A percentile compares a stretch with the other conserved stretches of the same genome.
These are phyloP conservation scores for Lepilemur septentrionalis DNA, from an alignment of 2,797 vertebrate species.

Conservation along the genomic window DNA sequence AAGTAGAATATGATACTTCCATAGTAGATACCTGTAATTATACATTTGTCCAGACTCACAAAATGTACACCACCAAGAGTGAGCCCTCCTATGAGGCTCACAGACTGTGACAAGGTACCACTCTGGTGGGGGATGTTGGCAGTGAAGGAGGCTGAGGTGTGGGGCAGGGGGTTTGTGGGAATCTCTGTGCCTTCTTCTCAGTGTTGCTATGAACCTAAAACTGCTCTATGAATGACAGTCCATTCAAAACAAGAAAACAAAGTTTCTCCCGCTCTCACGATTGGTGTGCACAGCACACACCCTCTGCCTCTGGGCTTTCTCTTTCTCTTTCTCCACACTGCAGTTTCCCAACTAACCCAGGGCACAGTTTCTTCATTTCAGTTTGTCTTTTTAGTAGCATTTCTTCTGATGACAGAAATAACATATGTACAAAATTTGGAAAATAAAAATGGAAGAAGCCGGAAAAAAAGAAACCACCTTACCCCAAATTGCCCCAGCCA, in stretches of 20 bases:
- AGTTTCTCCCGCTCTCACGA: neutral
- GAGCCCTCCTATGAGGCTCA: neutral
- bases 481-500: neutral
- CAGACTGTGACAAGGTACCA: neutral
- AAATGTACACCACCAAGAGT: neutral
- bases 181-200: neutral
- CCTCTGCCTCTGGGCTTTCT: neutral
- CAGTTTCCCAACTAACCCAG: neutral
- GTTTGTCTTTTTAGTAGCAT: neutral
- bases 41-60: neutral
- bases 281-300: neutral
- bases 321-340: neutral
- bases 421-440: neutral
- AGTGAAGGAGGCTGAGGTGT: neutral
- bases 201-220: neutral
- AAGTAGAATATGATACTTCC: neutral
- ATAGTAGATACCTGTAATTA: no score
- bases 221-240: neutral
- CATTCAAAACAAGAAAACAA: neutral
- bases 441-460: neutral
- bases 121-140: neutral
- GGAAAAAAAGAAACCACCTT: neutral
- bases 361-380: neutral
- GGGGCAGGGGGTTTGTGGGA: no score
- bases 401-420: slow-evolving; percentile 4